These are phyloP conservation scores for Capitella teleta DNA, from an alignment of 1,140 invertebrate species.

Conservation along the genomic window DNA sequence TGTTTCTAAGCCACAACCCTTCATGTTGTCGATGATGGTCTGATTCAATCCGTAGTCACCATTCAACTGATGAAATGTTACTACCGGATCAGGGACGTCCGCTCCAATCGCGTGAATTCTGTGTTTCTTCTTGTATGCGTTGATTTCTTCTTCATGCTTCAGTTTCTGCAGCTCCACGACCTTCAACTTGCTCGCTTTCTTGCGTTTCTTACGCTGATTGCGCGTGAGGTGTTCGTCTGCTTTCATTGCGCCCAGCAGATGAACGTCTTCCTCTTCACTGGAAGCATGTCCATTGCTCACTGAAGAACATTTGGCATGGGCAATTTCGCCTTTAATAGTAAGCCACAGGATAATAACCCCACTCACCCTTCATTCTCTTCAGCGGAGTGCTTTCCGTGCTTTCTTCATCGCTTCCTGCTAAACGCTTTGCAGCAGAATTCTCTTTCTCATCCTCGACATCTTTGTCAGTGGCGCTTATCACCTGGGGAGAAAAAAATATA, in stretches of 20 bases:
- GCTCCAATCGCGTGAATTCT: conserved; percentile 65
- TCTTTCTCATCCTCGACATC: too few species aligned
- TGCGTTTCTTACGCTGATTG: neutral
- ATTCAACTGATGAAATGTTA: conserved; percentile 55
- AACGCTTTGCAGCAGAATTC: too few species aligned
- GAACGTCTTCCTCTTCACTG: too few species aligned
- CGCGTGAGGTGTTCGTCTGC: neutral
- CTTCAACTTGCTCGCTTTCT: neutral
- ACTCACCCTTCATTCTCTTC: too few species aligned
- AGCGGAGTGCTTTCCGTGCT: too few species aligned
- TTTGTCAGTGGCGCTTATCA: too few species aligned
- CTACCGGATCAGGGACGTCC: conserved; percentile 61
- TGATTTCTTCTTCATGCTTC: conserved; percentile 48
- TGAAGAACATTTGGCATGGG: too few species aligned
- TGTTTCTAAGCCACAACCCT: conserved; percentile 56
- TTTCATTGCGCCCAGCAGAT: neutral
- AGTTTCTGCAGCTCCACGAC: neutral
- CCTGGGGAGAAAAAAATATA: too few species aligned
- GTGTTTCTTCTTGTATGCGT: conserved; percentile 60
- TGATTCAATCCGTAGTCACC: conserved; percentile 21
- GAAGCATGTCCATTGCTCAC: too few species aligned
- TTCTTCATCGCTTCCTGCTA: too few species aligned
- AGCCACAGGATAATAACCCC: too few species aligned
- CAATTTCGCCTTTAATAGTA: too few species aligned
- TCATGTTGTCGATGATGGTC: conserved; percentile 61